phyloP scores from a whole-genome alignment of 2,888 invertebrate genomes.

The Eubasilissa splendida region DNA sequence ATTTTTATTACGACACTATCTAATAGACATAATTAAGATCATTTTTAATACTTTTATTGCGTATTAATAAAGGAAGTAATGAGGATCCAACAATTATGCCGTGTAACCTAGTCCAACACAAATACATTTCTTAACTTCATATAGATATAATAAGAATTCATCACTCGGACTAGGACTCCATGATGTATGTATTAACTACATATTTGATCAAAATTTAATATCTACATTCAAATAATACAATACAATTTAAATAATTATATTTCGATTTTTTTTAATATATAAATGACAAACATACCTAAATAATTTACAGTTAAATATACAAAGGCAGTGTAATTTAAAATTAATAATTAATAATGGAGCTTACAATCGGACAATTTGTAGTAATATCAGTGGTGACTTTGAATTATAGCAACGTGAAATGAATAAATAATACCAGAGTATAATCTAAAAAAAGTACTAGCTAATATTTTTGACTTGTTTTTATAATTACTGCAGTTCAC shows the following conservation, averaged over 20 bases:
- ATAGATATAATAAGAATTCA: no score
- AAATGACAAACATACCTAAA: slow-evolving; percentile 11
- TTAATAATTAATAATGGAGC: background rate
- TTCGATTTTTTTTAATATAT: background rate
- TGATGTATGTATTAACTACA: no score
- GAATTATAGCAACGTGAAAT: slow-evolving; percentile 15
- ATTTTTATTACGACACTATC: no score
- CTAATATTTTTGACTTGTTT: background rate
- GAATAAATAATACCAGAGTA: background rate
- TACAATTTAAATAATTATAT: background rate
- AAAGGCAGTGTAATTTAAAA: slow-evolving; percentile 21
- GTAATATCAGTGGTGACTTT: background rate
- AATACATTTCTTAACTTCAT: no score
- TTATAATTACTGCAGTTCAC: slow-evolving; percentile 10
- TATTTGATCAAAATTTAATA: background rate
- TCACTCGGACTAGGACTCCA: no score
- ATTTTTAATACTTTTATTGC: no score
- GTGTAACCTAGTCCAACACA: no score
- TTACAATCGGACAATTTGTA: slow-evolving; percentile 7
- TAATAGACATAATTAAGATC: no score
- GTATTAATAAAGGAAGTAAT: no score
- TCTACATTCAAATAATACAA: slow-evolving; percentile 18
- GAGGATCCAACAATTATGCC: no score
- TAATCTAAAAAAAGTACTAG: no score
- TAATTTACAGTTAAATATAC: slow-evolving; percentile 32